Conservation (phyloP, 2,888 invertebrate genomes). For the Camptogramma bilineatum region DNA sequence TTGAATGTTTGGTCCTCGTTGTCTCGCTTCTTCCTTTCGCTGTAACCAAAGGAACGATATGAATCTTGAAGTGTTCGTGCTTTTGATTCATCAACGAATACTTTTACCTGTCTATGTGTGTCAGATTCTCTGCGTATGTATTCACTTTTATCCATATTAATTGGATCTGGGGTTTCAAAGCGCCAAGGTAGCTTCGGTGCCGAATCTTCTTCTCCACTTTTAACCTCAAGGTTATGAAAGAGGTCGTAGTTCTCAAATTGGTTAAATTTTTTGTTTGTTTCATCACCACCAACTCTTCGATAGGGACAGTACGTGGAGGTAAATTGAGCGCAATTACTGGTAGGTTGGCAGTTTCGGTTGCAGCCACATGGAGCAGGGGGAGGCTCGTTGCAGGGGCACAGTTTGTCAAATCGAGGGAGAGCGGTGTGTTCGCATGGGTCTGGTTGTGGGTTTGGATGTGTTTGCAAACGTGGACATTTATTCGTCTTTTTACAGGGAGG, state of each 20-base stretch:
- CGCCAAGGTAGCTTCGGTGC: slow-evolving; percentile 37
- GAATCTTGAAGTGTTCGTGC: slow-evolving; percentile 50
- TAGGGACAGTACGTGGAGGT: slow-evolving; percentile 33
- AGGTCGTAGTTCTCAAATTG: slow-evolving; percentile 59
- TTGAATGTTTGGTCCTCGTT: slow-evolving; percentile 55
- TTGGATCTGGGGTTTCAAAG: slow-evolving; percentile 23
- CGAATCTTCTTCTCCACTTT: slow-evolving; percentile 52
- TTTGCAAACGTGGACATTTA: slow-evolving; percentile 54
- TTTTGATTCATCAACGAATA: slow-evolving; percentile 41
- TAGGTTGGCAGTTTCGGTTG: slow-evolving; percentile 45
- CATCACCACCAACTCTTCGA: slow-evolving; percentile 42
- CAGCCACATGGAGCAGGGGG: slow-evolving; percentile 37
- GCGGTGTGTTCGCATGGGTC: slow-evolving; percentile 33
- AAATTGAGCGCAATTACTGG: slow-evolving; percentile 34
- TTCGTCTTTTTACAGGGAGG: slow-evolving; percentile 28
- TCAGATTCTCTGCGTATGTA: slow-evolving; percentile 42
- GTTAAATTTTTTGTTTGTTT: slow-evolving; percentile 43
- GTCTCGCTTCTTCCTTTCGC: slow-evolving; percentile 62
- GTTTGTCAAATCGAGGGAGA: slow-evolving; percentile 27
- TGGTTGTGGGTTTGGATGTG: slow-evolving; percentile 39
- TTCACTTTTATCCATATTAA: slow-evolving; percentile 23
- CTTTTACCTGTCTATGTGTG: slow-evolving; percentile 54
- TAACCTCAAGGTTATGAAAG: slow-evolving; percentile 55
- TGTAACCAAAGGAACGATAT: slow-evolving; percentile 58
- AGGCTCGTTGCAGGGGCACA: slow-evolving; percentile 56